A percentile compares a stretch with the other conserved stretches of the same genome.
These are phyloP conservation scores for Empidonax alnorum DNA, from an alignment of 2,113 vertebrate species.

Conservation along the genomic window DNA sequence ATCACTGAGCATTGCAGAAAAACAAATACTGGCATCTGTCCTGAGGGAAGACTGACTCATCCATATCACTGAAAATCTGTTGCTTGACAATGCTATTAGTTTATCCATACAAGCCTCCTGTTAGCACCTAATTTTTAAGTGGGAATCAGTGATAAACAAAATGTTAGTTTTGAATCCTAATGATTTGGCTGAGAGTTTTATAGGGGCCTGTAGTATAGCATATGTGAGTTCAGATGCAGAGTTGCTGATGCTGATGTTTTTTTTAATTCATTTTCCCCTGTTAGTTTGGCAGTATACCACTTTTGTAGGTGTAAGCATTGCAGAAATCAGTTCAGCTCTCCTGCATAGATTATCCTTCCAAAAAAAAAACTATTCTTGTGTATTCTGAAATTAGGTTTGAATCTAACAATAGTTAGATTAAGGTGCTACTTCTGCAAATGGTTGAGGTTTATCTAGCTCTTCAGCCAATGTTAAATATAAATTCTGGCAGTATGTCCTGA, in stretches of 20 bases:
- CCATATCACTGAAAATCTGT: constrained; percentile 27
- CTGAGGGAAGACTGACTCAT: constrained; percentile 29
- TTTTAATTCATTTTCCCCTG: background rate
- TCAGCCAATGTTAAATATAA: background rate
- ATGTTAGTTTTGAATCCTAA: background rate
- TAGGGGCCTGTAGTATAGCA: background rate
- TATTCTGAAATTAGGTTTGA: background rate
- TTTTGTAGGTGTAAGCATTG: background rate
- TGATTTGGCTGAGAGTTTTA: background rate
- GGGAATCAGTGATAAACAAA: background rate
- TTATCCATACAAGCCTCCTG: constrained; percentile 9
- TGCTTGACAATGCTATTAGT: constrained; percentile 13
- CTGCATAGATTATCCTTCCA: background rate
- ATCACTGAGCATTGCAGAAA: background rate
- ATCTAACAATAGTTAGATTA: background rate
- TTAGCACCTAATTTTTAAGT: background rate
- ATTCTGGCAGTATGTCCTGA: background rate
- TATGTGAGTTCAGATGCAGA: background rate
- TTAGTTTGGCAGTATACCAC: background rate
- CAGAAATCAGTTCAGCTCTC: background rate
- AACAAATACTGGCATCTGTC: constrained; percentile 52
- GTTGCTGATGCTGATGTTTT: background rate
- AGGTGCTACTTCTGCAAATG: background rate
- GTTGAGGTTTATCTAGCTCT: background rate
- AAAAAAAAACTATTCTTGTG: background rate